These are phyloP conservation scores for Galendromus occidentalis DNA, from an alignment of 1,140 invertebrate genomes.

Conservation along the genomic window DNA sequence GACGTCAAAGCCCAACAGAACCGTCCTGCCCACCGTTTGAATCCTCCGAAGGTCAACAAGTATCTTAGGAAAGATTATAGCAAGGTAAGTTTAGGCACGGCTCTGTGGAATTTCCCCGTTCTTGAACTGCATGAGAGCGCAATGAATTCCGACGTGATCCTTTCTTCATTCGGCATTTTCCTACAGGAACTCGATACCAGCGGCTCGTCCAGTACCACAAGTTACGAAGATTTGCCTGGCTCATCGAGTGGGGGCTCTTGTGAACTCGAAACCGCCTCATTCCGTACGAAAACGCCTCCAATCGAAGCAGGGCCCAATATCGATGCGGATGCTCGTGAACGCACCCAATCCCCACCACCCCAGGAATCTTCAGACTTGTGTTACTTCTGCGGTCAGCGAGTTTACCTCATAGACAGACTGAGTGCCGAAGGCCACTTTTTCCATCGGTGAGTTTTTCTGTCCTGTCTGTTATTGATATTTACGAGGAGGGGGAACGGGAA, in stretches of 20 bases:
- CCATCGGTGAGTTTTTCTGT: slow-evolving; percentile 35
- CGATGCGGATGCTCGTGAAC: background rate
- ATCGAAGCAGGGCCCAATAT: background rate
- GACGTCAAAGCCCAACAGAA: slow-evolving; percentile 8
- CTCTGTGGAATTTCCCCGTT: too few relatives aligned
- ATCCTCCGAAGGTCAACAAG: slow-evolving; percentile 7
- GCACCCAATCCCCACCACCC: background rate
- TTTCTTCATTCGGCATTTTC: too few relatives aligned
- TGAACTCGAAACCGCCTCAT: too few relatives aligned
- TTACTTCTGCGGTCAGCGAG: slow-evolving; percentile 63
- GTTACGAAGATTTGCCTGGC: slow-evolving; percentile 2
- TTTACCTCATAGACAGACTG: slow-evolving; percentile 68
- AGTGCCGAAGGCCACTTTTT: slow-evolving; percentile 66
- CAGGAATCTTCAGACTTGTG: slow-evolving; percentile 45
- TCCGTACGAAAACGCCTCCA: background rate
- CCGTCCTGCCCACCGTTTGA: background rate
- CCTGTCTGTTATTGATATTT: background rate
- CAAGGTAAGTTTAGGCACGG: background rate
- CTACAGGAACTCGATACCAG: background rate
- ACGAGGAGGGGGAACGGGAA: background rate
- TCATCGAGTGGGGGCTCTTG: background rate
- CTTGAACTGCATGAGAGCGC: too few relatives aligned
- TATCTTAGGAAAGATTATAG: background rate
- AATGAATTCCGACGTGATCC: too few relatives aligned
- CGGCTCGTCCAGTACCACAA: background rate